These are phyloP conservation scores for Drosophila obscura DNA, from an alignment of 1,140 invertebrate genomes.

Conservation along the genomic window DNA sequence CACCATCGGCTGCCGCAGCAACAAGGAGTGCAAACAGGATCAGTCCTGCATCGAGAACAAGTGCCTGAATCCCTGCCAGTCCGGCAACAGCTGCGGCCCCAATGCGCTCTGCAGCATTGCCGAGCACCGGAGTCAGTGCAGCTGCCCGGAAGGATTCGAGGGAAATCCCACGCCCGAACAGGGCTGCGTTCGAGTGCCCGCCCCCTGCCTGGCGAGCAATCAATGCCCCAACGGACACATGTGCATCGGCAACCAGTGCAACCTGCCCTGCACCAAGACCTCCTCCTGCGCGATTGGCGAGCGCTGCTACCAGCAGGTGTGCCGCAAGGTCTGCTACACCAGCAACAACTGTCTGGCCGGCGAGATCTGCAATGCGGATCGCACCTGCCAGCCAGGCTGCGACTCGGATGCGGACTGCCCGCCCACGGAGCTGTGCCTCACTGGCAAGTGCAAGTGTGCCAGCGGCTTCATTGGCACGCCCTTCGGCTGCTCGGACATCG, in stretches of 20 bases:
- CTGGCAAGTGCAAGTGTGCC: slow-evolving; percentile 91
- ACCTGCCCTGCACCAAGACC: slow-evolving; percentile 89
- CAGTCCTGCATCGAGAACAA: slow-evolving; percentile 93
- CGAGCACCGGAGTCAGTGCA: slow-evolving; percentile 89
- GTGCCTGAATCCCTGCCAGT: slow-evolving; percentile 92
- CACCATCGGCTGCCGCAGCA: slow-evolving; percentile 91
- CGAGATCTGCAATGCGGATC: slow-evolving; percentile 92
- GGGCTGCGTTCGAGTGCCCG: slow-evolving; percentile 92
- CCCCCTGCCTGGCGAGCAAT: slow-evolving; percentile 86
- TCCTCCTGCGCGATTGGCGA: slow-evolving; percentile 92
- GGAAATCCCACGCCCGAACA: slow-evolving; percentile 94
- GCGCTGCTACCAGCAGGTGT: slow-evolving; percentile 90
- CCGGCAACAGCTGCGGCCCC: slow-evolving; percentile 90
- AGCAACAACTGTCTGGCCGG: slow-evolving; percentile 95
- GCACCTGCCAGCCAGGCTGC: slow-evolving; percentile 92
- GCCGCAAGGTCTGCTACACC: slow-evolving; percentile 93
- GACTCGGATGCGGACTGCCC: slow-evolving; percentile 92
- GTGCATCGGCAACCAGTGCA: slow-evolving; percentile 90
- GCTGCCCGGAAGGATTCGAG: slow-evolving; percentile 92
- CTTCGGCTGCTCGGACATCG: slow-evolving; percentile 90
- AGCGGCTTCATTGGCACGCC: slow-evolving; percentile 88
- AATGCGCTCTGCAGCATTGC: slow-evolving; percentile 91
- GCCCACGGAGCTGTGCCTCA: slow-evolving; percentile 90
- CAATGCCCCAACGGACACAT: slow-evolving; percentile 90
- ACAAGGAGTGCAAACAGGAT: slow-evolving; percentile 90